Evolutionary conservation across 2,113 vertebrate genomes (phyloP).

Genomic region (Prunella himalayana): DNA sequence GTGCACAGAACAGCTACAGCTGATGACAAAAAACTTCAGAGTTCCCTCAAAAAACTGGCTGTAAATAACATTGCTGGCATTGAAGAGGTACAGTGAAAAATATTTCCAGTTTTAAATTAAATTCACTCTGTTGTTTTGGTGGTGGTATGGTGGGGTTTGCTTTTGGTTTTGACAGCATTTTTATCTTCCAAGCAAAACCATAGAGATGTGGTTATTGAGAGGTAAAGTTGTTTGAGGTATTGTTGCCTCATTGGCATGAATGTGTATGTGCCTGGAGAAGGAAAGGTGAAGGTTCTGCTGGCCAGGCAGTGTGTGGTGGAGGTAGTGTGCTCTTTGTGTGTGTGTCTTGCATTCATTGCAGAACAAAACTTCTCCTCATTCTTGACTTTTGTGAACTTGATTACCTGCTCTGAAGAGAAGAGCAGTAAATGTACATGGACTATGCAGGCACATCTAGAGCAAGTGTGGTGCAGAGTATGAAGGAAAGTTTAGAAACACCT

Average conservation of each 20-base stretch:
- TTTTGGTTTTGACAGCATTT: neutral
- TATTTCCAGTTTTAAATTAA: neutral
- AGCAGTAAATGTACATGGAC: neutral
- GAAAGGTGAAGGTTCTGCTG: neutral
- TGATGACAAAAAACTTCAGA: slow-evolving; percentile 98
- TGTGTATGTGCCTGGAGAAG: neutral
- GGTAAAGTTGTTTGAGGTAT: neutral
- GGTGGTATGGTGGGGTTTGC: neutral
- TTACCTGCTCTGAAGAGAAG: neutral
- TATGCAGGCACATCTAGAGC: neutral
- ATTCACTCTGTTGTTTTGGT: neutral
- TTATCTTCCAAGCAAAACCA: neutral
- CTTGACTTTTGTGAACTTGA: neutral
- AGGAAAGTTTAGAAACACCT: neutral
- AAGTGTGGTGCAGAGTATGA: neutral
- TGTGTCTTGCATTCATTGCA: neutral
- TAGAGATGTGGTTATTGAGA: neutral
- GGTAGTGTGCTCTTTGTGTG: neutral
- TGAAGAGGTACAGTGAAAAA: slow-evolving; percentile 84
- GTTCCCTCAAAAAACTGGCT: slow-evolving; percentile 95
- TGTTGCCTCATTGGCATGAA: neutral
- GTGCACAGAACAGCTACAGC: slow-evolving; percentile 98
- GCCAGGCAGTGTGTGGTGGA: neutral
- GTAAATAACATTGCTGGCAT: slow-evolving; percentile 99
- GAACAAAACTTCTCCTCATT: neutral